Base-by-base conservation (phyloP, 2,888 invertebrate species). In the Ormyrus pomaceus region DNA sequence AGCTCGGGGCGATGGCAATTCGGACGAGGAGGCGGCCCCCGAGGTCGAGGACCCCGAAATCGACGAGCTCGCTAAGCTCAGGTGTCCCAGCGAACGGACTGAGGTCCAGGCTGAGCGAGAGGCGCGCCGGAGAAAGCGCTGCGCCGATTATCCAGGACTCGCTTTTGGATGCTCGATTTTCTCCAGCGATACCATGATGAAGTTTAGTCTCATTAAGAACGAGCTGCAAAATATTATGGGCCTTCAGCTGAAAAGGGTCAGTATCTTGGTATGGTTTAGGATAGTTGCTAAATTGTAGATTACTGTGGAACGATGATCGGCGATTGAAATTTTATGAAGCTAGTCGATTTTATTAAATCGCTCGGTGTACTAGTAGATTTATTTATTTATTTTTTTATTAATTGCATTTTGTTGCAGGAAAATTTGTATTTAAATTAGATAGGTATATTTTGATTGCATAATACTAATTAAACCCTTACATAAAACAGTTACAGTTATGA, bases 181-280 rank as follows among this genome's bases (percentile, higher is more conserved):
- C 92, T 97, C 97, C 89, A 98, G 98, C 78, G 98, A 98, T 90
- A 98, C 98, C 9, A 95, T 98, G 95, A 98, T 99, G 96, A 98
- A 98, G 93, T 98, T 98, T 92, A 97, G 96, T 91, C 95, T 99
- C 86, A 99, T 99, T 91, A 95, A 95, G 91, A 98, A 98, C 91
- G 99, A 99, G 93, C 94, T 99, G 91, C 98, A 98, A 93, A 99
- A 99, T 93, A 97, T 98, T 91, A 96, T 97, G 94, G 96, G 97
- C 91, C 97, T 97, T 91, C 98, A 98, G 91, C 93, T 99, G 86
- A 97, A 96, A 94, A 94, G 98, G 98, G 98, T 98, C 95, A 94
- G 95, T 95, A 89, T 87, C 77, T 66, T 76, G 75, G 73, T 82
- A 48, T 74, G 56, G 61, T 1, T 61, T 71, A 75, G 70, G 65